phyloP scores from a whole-genome alignment of 1,140 invertebrate species.

The Drosophila virilis region DNA sequence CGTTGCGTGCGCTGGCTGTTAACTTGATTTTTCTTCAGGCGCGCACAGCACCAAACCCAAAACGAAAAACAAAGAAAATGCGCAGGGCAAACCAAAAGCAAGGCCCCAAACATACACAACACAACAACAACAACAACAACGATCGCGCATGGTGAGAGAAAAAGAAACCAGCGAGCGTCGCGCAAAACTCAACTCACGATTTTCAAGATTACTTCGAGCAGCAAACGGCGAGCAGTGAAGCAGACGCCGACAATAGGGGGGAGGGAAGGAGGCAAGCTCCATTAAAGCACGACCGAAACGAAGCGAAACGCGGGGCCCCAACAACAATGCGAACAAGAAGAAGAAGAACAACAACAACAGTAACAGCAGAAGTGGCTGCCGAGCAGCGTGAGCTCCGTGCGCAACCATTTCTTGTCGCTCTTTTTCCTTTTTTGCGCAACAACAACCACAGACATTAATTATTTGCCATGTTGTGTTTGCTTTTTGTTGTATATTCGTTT shows the following conservation, averaged over 20 bases:
- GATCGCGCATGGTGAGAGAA: constrained; percentile 25
- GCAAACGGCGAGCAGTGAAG: constrained; percentile 14
- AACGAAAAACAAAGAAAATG: constrained; percentile 78
- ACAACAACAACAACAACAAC: constrained; percentile 18
- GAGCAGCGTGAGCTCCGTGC: constrained; percentile 53
- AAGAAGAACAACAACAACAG: constrained; percentile 9
- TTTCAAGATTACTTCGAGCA: constrained; percentile 70
- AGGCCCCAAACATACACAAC: constrained; percentile 52
- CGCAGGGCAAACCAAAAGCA: constrained; percentile 52
- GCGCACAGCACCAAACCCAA: constrained; percentile 36
- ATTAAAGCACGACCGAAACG: constrained; percentile 53
- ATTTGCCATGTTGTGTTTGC: constrained; percentile 35
- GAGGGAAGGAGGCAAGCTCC: constrained; percentile 40
- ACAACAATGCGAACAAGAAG: constrained; percentile 24
- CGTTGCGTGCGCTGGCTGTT: constrained; percentile 69
- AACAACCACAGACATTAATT: constrained; percentile 22
- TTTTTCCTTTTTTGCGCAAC: constrained; percentile 49
- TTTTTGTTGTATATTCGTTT: constrained; percentile 12
- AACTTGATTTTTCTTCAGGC: constrained; percentile 80
- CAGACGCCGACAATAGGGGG: constrained; percentile 10
- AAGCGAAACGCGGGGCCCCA: constrained; percentile 22
- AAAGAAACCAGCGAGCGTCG: constrained; percentile 47
- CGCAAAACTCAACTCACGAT: constrained; percentile 72
- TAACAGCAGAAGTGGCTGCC: constrained; percentile 24
- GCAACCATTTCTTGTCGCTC: constrained; percentile 33